Evolutionary conservation across 2,888 invertebrate species (phyloP).

Genomic region (Melanostoma mellinum): DNA sequence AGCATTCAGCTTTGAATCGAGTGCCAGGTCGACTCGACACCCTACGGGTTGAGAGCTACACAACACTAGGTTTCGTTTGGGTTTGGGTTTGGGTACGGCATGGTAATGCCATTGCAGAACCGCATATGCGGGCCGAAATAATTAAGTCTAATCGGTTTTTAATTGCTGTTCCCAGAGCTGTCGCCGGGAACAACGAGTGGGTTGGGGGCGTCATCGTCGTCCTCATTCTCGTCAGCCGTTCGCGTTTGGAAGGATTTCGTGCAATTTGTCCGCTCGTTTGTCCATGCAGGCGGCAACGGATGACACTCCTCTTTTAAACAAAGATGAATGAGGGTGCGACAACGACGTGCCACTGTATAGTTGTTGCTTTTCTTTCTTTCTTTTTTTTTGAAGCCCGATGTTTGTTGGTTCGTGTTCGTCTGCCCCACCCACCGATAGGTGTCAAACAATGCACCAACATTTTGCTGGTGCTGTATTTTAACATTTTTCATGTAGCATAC

Average conservation of each 20-base stretch:
- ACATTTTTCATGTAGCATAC: conserved; percentile 66
- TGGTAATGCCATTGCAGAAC: conserved; percentile 42
- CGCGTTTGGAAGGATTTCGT: conserved; percentile 43
- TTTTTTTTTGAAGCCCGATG: neutral
- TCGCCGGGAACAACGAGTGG: conserved; percentile 30
- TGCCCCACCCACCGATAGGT: conserved; percentile 47
- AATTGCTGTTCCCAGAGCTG: conserved; percentile 64
- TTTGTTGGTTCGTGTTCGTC: neutral
- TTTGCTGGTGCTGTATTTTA: conserved; percentile 39
- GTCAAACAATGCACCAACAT: conserved; percentile 52
- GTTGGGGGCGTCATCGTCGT: neutral
- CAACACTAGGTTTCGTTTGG: neutral
- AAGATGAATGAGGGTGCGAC: conserved; percentile 69
- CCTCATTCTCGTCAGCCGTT: neutral
- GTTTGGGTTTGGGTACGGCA: neutral
- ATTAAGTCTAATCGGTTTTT: conserved; percentile 72
- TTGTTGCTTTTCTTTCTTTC: conserved; percentile 37
- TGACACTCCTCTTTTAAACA: conserved; percentile 71
- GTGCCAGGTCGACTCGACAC: too few relatives aligned
- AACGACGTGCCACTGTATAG: conserved; percentile 51
- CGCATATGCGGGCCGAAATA: conserved; percentile 67
- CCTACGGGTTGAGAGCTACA: too few relatives aligned
- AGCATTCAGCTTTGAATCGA: neutral
- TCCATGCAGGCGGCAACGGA: conserved; percentile 64
- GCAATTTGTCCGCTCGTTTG: conserved; percentile 71